A percentile compares a stretch with the other conserved stretches of the same genome.
phyloP scores from a whole-genome alignment of 2,888 invertebrate genomes.

The Monoplex corrugatus region DNA sequence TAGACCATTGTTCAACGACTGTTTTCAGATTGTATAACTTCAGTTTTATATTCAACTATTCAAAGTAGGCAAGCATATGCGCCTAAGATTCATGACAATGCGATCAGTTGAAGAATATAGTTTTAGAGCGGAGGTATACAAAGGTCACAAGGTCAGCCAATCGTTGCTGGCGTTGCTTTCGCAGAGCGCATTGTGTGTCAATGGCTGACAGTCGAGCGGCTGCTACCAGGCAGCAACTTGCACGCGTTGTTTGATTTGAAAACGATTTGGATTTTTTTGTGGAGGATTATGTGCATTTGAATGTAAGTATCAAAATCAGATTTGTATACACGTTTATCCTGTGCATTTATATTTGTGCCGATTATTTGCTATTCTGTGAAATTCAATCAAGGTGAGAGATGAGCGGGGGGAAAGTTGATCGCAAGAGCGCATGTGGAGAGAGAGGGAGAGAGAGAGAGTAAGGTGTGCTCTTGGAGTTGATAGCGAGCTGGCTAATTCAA shows the following conservation, averaged over 20 bases:
- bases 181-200: constrained; percentile 33
- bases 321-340: not conserved
- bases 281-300: constrained; percentile 30
- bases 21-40: not conserved
- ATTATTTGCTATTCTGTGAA: not conserved
- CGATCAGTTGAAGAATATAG: not conserved
- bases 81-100: not conserved
- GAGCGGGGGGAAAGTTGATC: not conserved
- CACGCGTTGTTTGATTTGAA: constrained; percentile 7
- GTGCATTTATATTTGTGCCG: not conserved
- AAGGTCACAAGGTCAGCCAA: constrained; percentile 38
- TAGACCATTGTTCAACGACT: not conserved
- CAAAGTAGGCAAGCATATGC: not conserved
- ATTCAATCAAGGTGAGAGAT: not conserved
- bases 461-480: too few species aligned
- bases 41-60: not conserved
- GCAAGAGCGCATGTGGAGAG: not conserved
- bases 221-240: constrained; percentile 18
- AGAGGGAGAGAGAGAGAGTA: not conserved
- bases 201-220: constrained; percentile 30
- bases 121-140: not conserved
- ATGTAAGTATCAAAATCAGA: not conserved
- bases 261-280: not conserved
- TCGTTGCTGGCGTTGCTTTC: not conserved
- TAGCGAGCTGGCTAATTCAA: too few species aligned